Percentiles rank a stretch among this genome's conserved stretches.
These are phyloP conservation scores for Hemichromis elongatus DNA, from an alignment of 2,113 vertebrate genomes.

Conservation along the genomic window DNA sequence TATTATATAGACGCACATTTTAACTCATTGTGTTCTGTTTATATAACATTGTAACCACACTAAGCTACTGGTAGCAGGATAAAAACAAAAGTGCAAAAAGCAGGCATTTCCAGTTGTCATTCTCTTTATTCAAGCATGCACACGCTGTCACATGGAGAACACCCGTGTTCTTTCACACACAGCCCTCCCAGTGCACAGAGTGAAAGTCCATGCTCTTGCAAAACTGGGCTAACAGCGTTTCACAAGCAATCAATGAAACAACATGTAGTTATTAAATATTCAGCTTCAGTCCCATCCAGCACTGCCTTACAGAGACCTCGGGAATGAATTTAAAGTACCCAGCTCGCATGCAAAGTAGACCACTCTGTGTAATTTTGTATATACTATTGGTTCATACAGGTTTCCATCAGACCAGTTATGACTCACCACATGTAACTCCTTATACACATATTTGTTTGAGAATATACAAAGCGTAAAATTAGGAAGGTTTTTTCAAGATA, in stretches of 20 bases:
- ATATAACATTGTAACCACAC: background rate
- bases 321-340: background rate
- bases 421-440: background rate
- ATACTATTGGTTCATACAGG: background rate
- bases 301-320: background rate
- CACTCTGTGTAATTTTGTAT: background rate
- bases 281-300: background rate
- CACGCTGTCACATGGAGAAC: background rate
- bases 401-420: background rate
- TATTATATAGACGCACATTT: background rate
- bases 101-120: background rate
- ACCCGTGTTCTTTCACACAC: background rate
- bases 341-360: background rate
- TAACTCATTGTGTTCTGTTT: background rate
- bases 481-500: background rate
- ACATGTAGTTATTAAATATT: constrained; percentile 59
- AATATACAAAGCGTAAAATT: background rate
- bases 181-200: background rate
- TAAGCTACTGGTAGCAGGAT: too few species aligned
- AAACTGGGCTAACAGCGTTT: constrained; percentile 28
- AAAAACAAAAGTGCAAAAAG: background rate
- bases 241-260: constrained; percentile 53
- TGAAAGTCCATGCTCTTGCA: background rate
- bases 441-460: background rate
- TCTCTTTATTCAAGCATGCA: background rate